A percentile compares a stretch with the other conserved stretches of the same genome.
Conservation (phyloP, 2,888 invertebrate genomes). For the Xanthorhoe designata region DNA sequence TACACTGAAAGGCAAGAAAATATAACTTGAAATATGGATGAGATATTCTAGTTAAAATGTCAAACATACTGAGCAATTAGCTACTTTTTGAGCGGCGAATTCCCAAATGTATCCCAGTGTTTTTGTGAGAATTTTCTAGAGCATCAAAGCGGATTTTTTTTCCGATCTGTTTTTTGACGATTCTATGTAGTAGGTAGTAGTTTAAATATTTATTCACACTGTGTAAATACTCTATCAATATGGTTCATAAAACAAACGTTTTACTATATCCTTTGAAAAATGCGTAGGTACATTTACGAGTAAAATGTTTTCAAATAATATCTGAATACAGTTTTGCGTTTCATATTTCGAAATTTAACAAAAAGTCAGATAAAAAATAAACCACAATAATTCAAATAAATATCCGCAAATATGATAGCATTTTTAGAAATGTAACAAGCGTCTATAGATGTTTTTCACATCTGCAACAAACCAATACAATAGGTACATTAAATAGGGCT, state of each 20-base stretch:
- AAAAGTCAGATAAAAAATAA: neutral
- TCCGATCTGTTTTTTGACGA: neutral
- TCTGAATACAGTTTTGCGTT: too few relatives aligned
- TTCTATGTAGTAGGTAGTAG: neutral
- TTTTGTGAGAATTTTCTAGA: neutral
- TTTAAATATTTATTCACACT: neutral
- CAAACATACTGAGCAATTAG: constrained; percentile 4
- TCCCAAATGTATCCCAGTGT: neutral
- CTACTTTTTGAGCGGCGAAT: constrained; percentile 3
- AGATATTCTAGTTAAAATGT: constrained; percentile 2
- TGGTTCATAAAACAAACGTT: too few relatives aligned
- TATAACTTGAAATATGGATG: neutral
- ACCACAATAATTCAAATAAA: too few relatives aligned
- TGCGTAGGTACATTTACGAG: too few relatives aligned
- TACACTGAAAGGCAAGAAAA: neutral
- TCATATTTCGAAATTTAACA: too few relatives aligned
- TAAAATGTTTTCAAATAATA: too few relatives aligned
- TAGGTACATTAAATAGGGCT: constrained; percentile 25
- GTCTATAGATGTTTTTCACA: neutral
- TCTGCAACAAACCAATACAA: constrained; percentile 3
- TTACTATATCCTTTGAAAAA: too few relatives aligned
- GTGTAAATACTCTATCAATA: too few relatives aligned
- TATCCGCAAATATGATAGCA: neutral
- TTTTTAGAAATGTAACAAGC: neutral
- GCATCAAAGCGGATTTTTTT: neutral